phyloP scores from a whole-genome alignment of 37 sponge, comb jelly and placozoan species.

The Halisarca cf. caerulea region DNA sequence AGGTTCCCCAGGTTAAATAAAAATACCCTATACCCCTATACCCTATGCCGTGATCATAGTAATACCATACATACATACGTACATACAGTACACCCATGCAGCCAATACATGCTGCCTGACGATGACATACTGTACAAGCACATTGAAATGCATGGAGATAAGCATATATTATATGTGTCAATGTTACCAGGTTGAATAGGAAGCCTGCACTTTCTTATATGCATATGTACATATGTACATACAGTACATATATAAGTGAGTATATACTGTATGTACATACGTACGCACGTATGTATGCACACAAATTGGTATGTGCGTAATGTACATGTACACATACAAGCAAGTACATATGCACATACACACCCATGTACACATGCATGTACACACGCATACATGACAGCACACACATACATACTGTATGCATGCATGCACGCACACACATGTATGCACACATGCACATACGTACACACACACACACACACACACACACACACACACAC shows the following conservation, averaged over 20 bases:
- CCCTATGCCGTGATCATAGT: too few species aligned
- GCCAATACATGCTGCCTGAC: too few species aligned
- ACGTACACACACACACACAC: slow-evolving; percentile 14
- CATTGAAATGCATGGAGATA: too few species aligned
- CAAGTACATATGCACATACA: neutral
- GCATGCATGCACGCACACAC: neutral
- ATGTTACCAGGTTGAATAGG: neutral
- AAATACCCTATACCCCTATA: too few species aligned
- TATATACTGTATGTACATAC: neutral
- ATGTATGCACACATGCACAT: neutral
- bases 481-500: neutral
- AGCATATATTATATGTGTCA: too few species aligned
- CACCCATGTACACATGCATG: neutral
- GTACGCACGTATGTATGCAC: neutral
- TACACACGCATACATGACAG: neutral
- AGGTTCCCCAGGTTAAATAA: too few species aligned
- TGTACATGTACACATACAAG: neutral
- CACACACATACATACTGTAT: neutral
- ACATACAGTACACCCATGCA: too few species aligned
- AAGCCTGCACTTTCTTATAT: neutral
- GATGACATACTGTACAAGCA: too few species aligned
- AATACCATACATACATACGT: too few species aligned
- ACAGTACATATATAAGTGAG: neutral
- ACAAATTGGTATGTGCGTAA: too few species aligned
- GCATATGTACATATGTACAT: neutral